Evolutionary conservation across 2,113 vertebrate genomes (phyloP).

Genomic region (Bubo bubo): DNA sequence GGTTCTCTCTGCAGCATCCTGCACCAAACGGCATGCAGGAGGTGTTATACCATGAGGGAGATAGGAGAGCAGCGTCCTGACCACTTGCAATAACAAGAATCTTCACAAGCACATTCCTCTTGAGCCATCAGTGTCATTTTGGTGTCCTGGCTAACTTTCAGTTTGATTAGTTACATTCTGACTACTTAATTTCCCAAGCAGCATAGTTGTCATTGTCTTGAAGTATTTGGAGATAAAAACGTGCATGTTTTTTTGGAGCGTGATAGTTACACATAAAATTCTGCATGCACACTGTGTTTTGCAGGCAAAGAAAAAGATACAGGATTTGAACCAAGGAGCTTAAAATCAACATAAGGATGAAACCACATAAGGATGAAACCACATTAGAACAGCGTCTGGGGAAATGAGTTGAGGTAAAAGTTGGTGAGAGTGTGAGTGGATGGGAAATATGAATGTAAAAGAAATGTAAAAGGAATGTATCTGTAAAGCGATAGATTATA

Average conservation of each 20-base stretch:
- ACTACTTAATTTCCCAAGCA: neutral
- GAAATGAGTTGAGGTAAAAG: neutral
- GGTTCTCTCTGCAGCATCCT: neutral
- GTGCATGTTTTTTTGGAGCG: neutral
- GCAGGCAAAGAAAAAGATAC: neutral
- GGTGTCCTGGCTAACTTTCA: neutral
- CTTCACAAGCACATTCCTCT: neutral
- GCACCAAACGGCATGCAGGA: neutral
- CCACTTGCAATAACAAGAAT: neutral
- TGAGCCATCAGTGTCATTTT: neutral
- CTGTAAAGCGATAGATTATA: neutral
- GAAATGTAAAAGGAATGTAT: neutral
- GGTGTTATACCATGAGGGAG: neutral
- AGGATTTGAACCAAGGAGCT: neutral
- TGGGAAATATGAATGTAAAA: neutral
- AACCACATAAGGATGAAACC: neutral
- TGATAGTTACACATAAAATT: neutral
- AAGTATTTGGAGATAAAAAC: neutral
- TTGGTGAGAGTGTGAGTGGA: neutral
- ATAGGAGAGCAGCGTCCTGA: neutral
- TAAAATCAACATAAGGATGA: neutral
- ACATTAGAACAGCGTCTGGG: neutral
- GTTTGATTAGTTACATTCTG: neutral
- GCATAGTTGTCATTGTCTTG: neutral
- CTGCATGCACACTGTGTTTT: neutral